phyloP scores from a whole-genome alignment of 2,888 invertebrate species.

The Drosophila nr. medialis region DNA sequence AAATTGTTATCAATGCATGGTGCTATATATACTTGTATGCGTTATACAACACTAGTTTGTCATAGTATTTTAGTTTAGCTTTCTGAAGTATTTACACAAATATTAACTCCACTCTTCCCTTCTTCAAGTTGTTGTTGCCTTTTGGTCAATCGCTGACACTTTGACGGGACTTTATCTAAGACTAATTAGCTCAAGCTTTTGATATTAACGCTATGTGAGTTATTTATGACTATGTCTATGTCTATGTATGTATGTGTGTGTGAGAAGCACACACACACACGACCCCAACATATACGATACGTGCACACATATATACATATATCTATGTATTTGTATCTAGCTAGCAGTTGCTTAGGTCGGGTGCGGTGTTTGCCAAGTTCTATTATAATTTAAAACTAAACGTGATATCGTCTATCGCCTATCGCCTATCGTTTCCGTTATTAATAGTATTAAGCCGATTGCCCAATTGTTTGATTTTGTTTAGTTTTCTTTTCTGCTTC shows the following conservation, averaged over 20 bases:
- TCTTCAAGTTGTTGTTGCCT: background rate
- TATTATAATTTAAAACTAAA: slow-evolving; percentile 44
- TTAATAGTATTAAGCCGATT: slow-evolving; percentile 27
- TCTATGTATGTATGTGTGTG: slow-evolving; percentile 40
- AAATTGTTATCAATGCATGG: slow-evolving; percentile 16
- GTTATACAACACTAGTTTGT: slow-evolving; percentile 73
- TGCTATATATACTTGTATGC: slow-evolving; percentile 58
- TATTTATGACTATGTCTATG: slow-evolving; percentile 32
- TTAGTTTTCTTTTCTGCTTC: slow-evolving; percentile 17
- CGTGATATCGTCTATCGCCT: slow-evolving; percentile 35
- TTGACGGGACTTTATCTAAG: slow-evolving; percentile 30
- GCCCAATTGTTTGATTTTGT: slow-evolving; percentile 11
- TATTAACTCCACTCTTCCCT: slow-evolving; percentile 13
- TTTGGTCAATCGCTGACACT: slow-evolving; percentile 4
- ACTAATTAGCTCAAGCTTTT: slow-evolving; percentile 61
- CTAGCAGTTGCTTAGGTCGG: slow-evolving; percentile 60
- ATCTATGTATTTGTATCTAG: slow-evolving; percentile 29
- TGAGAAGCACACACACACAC: slow-evolving; percentile 38
- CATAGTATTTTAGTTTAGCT: slow-evolving; percentile 48
- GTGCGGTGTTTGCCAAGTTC: slow-evolving; percentile 65
- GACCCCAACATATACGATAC: slow-evolving; percentile 25
- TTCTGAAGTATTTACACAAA: slow-evolving; percentile 70
- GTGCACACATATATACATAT: slow-evolving; percentile 13
- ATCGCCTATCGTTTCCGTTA: slow-evolving; percentile 34
- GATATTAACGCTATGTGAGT: slow-evolving; percentile 72